These are phyloP conservation scores for Lasiurus borealis DNA, from an alignment of 2,113 vertebrate genomes.

Conservation along the genomic window DNA sequence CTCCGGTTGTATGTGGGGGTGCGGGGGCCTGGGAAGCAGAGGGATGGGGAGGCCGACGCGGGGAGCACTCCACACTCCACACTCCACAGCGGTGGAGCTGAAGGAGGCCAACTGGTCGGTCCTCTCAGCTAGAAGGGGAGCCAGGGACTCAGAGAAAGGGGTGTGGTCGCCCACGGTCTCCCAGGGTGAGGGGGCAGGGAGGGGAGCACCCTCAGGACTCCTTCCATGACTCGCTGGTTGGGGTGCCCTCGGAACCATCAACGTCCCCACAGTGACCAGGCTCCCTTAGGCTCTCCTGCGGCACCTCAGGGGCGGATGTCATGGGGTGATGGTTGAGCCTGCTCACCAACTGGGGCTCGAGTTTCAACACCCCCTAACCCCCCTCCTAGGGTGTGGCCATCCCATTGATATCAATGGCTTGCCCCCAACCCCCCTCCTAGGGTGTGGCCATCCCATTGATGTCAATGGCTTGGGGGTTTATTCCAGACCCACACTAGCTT, in stretches of 20 bases:
- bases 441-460: background rate
- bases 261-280: background rate
- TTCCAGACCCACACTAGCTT: background rate
- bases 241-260: too few relatives aligned
- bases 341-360: background rate
- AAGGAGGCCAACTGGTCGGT: background rate
- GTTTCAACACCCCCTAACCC: too few relatives aligned
- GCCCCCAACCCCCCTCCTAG: too few relatives aligned
- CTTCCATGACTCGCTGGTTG: background rate
- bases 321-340: background rate
- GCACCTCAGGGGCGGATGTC: fast-evolving
- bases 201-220: background rate
- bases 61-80: background rate
- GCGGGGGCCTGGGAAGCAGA: background rate
- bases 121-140: background rate
- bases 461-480: background rate
- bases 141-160: background rate
- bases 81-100: background rate
- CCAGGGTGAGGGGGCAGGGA: too few relatives aligned
- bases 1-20: background rate
- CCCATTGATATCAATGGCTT: too few relatives aligned
- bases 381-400: fast-evolving
- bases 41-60: background rate
- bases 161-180: background rate
- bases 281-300: too few relatives aligned